Conservation (phyloP, 1,140 invertebrate genomes). For the Sarcophaga bullata region DNA sequence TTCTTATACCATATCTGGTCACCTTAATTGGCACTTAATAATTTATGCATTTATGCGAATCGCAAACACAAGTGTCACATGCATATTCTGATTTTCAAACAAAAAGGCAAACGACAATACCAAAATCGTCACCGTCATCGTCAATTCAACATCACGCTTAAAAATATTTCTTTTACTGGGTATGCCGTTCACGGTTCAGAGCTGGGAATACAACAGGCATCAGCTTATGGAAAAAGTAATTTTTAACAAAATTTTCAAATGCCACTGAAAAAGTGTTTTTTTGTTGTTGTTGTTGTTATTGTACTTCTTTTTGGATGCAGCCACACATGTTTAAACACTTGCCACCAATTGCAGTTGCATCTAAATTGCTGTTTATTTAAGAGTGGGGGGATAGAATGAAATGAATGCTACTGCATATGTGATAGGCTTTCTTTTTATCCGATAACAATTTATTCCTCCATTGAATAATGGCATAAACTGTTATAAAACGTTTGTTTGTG, state of each 20-base stretch:
- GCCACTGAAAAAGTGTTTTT: slow-evolving; percentile 1
- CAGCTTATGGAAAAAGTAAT: not conserved
- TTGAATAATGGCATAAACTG: not conserved
- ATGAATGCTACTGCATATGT: not conserved
- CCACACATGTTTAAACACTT: not conserved
- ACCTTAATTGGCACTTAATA: not conserved
- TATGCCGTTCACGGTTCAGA: not conserved
- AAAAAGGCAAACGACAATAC: not conserved
- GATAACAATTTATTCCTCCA: not conserved
- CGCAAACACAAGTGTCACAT: slow-evolving; percentile 4
- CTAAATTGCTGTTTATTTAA: too few species aligned
- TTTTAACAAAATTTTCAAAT: slow-evolving; percentile 13
- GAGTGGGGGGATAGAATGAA: not conserved
- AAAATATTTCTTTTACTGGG: too few species aligned
- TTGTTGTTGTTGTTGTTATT: not conserved
- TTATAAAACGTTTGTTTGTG: too few species aligned
- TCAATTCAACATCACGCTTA: slow-evolving; percentile 6
- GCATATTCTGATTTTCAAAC: slow-evolving; percentile 15
- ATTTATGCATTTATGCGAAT: not conserved
- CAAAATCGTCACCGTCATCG: not conserved
- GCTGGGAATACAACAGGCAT: not conserved
- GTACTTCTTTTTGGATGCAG: not conserved
- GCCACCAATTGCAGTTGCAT: not conserved
- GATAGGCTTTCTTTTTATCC: not conserved
- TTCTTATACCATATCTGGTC: not conserved